phyloP scores from a whole-genome alignment of 37 sponge, comb jelly and placozoan species.

The Ephydatia muelleri region DNA sequence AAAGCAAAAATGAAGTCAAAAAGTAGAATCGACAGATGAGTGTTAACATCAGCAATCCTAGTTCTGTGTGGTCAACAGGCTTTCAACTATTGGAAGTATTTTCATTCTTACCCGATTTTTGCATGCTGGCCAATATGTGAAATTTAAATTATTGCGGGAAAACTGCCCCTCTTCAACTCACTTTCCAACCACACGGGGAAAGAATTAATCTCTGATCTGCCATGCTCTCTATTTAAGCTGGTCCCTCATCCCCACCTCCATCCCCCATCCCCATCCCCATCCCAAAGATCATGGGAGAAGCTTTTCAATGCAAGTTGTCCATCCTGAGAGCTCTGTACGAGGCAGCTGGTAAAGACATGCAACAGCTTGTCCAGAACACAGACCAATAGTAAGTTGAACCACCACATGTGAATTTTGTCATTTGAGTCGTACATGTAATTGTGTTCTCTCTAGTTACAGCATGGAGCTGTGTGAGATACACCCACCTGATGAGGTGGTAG shows the following conservation, averaged over 20 bases:
- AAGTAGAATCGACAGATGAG: too few species aligned
- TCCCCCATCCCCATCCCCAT: not conserved
- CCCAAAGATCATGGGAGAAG: constrained; percentile 75
- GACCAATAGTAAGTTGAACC: constrained; percentile 50
- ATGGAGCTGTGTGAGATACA: constrained; percentile 42
- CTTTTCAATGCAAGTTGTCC: constrained; percentile 68
- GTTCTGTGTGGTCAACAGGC: too few species aligned
- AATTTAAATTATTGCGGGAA: too few species aligned
- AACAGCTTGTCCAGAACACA: constrained; percentile 58
- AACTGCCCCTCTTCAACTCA: too few species aligned
- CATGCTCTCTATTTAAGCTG: not conserved
- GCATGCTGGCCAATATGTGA: too few species aligned
- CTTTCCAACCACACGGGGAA: too few species aligned
- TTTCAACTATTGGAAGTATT: too few species aligned
- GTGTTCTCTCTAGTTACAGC: not conserved
- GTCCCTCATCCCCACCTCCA: too few species aligned
- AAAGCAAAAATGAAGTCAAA: too few species aligned
- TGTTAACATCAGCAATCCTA: too few species aligned
- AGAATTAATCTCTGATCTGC: too few species aligned
- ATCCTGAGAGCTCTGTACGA: constrained; percentile 79
- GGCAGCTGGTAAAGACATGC: constrained; percentile 44
- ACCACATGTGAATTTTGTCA: not conserved
- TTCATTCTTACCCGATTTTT: too few species aligned
- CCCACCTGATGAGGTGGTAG: constrained; percentile 55
- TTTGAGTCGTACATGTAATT: not conserved